Evolutionary conservation across 2,888 invertebrate species (phyloP).

Genomic region (Diarsia mendica): DNA sequence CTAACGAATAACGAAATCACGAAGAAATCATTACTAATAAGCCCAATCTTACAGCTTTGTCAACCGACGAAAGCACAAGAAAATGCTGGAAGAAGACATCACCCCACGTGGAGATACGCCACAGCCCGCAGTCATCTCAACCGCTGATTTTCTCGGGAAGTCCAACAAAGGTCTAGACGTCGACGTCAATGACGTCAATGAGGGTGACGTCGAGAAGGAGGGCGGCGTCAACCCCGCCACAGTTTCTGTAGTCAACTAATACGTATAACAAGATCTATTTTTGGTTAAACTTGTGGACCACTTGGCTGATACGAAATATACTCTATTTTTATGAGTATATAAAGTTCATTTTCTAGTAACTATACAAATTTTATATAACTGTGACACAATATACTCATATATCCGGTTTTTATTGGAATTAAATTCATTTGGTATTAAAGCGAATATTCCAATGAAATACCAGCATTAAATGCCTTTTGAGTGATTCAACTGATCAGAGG

Average conservation of each 20-base stretch:
- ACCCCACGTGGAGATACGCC: constrained; percentile 77
- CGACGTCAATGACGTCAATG: neutral
- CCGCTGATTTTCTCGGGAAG: constrained; percentile 80
- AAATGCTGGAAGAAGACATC: constrained; percentile 82
- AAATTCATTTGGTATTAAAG: neutral
- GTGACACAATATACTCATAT: neutral
- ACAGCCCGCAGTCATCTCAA: constrained; percentile 79
- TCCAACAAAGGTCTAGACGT: constrained; percentile 56
- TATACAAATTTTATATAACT: neutral
- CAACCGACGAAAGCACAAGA: constrained; percentile 82
- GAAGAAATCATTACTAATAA: constrained; percentile 9
- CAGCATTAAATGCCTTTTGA: neutral
- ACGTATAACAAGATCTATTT: constrained; percentile 55
- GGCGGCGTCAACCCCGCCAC: constrained; percentile 29
- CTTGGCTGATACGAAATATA: constrained; percentile 10
- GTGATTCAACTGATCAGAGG: neutral
- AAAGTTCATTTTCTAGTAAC: neutral
- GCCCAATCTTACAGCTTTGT: constrained; percentile 72
- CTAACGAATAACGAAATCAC: neutral
- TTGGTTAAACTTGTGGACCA: neutral
- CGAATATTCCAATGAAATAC: neutral
- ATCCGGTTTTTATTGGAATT: neutral
- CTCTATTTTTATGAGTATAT: neutral
- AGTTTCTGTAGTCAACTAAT: constrained; percentile 50
- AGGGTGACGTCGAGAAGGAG: constrained; percentile 11